Evolutionary conservation across 2,888 invertebrate genomes (phyloP).

Genomic region (Conops quadrifasciatus): DNA sequence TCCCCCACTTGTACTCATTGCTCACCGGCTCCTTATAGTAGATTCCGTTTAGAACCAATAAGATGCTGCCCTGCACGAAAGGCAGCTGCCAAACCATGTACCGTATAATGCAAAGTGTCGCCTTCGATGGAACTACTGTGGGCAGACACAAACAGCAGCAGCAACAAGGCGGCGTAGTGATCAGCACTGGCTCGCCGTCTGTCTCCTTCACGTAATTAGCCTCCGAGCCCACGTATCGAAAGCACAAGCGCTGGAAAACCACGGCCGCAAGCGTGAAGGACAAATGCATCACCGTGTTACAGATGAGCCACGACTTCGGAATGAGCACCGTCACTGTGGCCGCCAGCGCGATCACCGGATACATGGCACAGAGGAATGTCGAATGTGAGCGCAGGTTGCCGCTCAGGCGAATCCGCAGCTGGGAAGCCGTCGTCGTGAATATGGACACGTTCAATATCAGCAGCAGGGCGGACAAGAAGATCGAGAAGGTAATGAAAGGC

Average conservation of each 20-base stretch:
- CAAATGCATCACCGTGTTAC: constrained; percentile 62
- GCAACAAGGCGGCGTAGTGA: constrained; percentile 58
- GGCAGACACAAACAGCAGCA: constrained; percentile 61
- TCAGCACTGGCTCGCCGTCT: constrained; percentile 59
- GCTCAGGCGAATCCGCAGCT: constrained; percentile 49
- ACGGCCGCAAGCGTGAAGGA: constrained; percentile 60
- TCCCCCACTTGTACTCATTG: constrained; percentile 8
- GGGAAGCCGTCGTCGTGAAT: constrained; percentile 54
- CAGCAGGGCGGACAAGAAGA: constrained; percentile 55
- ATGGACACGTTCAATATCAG: constrained; percentile 58
- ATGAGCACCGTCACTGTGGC: constrained; percentile 58
- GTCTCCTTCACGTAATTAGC: constrained; percentile 63
- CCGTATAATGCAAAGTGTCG: constrained; percentile 54
- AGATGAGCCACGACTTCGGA: constrained; percentile 60
- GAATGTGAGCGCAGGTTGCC: constrained; percentile 49
- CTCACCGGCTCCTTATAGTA: constrained; percentile 53
- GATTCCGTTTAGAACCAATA: constrained; percentile 59
- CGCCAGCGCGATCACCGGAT: constrained; percentile 59
- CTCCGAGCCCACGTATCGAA: constrained; percentile 61
- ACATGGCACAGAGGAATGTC: constrained; percentile 55
- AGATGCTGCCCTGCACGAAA: constrained; percentile 58
- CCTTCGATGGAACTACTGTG: constrained; percentile 52
- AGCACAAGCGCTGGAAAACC: constrained; percentile 58
- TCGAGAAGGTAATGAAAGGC: constrained; percentile 56
- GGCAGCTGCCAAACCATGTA: constrained; percentile 63